These are phyloP conservation scores for Nasua narica DNA, from an alignment of 2,797 vertebrate genomes.

Conservation along the genomic window DNA sequence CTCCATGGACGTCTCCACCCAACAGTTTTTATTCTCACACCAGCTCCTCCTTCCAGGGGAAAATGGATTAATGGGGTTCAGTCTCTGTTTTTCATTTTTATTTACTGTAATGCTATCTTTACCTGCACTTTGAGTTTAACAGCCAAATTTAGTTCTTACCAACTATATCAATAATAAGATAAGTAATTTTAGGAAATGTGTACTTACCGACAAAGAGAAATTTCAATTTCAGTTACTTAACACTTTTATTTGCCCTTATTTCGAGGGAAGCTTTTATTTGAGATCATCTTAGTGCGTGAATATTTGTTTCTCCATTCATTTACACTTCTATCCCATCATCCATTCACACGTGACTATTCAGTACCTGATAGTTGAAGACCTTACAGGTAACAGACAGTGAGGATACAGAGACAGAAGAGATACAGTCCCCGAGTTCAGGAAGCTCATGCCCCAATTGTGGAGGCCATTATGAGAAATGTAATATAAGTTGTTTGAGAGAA, in stretches of 20 bases:
- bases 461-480: neutral
- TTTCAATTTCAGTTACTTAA: neutral
- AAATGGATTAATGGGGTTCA: neutral
- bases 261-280: neutral
- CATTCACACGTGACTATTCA: neutral
- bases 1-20: conserved; percentile 38
- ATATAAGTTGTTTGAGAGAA: neutral
- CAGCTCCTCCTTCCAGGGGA: neutral
- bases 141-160: neutral
- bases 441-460: neutral
- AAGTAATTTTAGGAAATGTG: neutral
- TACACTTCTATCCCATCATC: neutral
- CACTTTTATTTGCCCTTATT: neutral
- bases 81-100: conserved; percentile 18
- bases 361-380: neutral
- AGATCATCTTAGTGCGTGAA: neutral
- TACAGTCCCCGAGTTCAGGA: neutral
- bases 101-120: neutral
- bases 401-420: neutral
- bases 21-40: conserved; percentile 58
- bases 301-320: neutral
- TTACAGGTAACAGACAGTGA: neutral
- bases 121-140: conserved; percentile 3
- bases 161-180: neutral
- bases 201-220: conserved; percentile 3